Conservation (phyloP, 2,113 vertebrate species). For the Syrmaticus mikado region DNA sequence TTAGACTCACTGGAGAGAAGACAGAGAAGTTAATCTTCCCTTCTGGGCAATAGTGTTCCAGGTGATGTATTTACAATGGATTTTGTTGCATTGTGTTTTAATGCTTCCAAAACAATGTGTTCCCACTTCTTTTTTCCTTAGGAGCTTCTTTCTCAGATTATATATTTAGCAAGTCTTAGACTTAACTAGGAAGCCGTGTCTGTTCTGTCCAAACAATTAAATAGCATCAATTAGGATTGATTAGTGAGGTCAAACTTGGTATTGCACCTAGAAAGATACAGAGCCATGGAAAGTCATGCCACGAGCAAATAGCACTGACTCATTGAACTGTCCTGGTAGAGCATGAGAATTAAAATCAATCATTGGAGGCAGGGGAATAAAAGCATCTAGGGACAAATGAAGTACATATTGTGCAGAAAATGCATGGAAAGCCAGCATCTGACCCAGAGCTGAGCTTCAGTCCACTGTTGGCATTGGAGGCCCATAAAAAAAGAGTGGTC, state of each 20-base stretch:
- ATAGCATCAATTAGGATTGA: neutral
- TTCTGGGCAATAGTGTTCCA: constrained; percentile 27
- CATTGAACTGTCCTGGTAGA: rapidly evolving
- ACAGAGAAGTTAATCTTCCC: constrained; percentile 21
- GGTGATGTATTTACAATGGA: constrained; percentile 39
- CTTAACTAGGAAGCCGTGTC: neutral
- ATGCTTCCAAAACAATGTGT: neutral
- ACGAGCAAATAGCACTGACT: rapidly evolving
- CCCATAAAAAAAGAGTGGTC: neutral
- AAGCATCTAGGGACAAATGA: neutral
- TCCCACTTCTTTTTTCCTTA: neutral
- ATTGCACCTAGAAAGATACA: rapidly evolving
- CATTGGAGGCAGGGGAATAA: neutral
- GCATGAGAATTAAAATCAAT: neutral
- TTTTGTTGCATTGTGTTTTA: constrained; percentile 37
- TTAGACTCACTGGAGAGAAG: neutral
- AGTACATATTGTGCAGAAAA: neutral
- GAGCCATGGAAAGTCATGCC: neutral
- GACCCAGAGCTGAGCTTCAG: neutral
- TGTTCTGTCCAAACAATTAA: neutral
- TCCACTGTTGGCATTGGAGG: neutral
- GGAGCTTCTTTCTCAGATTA: neutral
- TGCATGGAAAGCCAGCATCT: neutral
- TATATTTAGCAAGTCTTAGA: neutral
- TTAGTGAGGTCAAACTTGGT: neutral